Percentiles rank a stretch among this genome's conserved stretches.
phyloP scores from a whole-genome alignment of 1,140 invertebrate species.

The Pygmarrhopalites habei region DNA sequence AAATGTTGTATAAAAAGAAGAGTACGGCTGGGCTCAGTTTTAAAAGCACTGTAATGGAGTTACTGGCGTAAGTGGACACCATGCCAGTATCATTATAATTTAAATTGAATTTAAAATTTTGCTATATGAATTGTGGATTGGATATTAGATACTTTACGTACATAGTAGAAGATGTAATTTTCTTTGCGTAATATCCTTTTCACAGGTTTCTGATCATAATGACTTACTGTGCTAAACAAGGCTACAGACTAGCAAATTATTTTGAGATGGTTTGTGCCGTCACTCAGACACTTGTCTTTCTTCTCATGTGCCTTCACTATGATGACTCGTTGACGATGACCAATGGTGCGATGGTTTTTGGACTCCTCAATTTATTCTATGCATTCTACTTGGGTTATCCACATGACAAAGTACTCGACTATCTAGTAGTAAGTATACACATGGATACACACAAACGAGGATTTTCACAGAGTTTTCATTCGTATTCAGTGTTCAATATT shows the following conservation, averaged over 20 bases:
- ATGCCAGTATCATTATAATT: neutral
- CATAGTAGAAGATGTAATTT: neutral
- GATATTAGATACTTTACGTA: neutral
- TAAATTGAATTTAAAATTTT: neutral
- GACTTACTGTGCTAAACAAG: conserved; percentile 6
- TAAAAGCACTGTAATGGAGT: conserved; percentile 1
- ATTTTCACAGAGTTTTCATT: neutral
- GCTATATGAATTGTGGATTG: neutral
- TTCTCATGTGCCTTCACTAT: too few species aligned
- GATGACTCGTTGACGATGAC: too few species aligned
- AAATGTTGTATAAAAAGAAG: neutral
- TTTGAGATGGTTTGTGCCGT: neutral
- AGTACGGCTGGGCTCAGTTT: neutral
- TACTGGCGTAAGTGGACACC: neutral
- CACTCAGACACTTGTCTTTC: neutral
- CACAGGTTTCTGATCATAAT: conserved; percentile 7
- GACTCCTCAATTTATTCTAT: neutral
- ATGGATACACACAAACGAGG: too few species aligned
- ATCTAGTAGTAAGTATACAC: conserved; percentile 1
- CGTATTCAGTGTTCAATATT: neutral
- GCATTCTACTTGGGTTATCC: conserved; percentile 2
- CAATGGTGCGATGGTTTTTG: neutral
- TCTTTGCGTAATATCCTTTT: neutral
- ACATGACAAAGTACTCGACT: neutral
- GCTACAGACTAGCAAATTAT: neutral